Conservation (phyloP, 2,888 invertebrate species). For the Platerodrilus igneus region DNA sequence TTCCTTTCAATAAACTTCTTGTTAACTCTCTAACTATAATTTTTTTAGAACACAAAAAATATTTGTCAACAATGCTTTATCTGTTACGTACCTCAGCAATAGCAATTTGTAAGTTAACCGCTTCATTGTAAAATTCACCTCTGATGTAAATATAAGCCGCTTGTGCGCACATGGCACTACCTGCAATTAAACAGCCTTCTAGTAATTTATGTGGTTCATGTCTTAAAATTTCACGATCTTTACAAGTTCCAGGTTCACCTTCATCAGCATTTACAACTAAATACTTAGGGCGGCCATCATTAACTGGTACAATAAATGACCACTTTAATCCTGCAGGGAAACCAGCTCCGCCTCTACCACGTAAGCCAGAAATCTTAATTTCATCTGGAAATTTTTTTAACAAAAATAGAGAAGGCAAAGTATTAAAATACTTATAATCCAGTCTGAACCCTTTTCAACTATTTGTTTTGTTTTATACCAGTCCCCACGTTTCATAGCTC, state of each 20-base stretch:
- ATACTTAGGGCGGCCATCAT: slow-evolving; percentile 89
- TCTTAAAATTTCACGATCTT: slow-evolving; percentile 92
- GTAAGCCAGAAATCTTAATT: slow-evolving; percentile 81
- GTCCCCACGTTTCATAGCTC: slow-evolving; percentile 86
- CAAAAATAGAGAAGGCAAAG: not conserved
- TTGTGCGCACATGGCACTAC: slow-evolving; percentile 84
- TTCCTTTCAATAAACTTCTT: no score
- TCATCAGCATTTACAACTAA: slow-evolving; percentile 95
- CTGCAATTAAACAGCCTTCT: slow-evolving; percentile 89
- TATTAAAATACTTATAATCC: slow-evolving; percentile 78
- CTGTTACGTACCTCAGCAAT: slow-evolving; percentile 85
- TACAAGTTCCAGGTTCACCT: slow-evolving; percentile 95
- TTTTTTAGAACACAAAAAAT: no score
- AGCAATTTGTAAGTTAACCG: slow-evolving; percentile 89
- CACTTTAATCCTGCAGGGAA: slow-evolving; percentile 99
- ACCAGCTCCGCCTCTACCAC: slow-evolving; percentile 93
- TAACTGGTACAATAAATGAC: slow-evolving; percentile 97
- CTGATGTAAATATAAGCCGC: slow-evolving; percentile 96
- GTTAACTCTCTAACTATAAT: no score
- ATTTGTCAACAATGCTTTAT: slow-evolving; percentile 4
- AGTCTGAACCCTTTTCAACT: slow-evolving; percentile 85
- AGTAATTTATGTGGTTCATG: slow-evolving; percentile 93
- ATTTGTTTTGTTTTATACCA: slow-evolving; percentile 99
- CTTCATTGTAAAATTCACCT: slow-evolving; percentile 96
- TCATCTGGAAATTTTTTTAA: slow-evolving; percentile 55